Percentiles rank a stretch among this genome's conserved stretches.
Evolutionary conservation across 2,797 vertebrate species (phyloP).

Genomic region (Takifugu ocellatus): DNA sequence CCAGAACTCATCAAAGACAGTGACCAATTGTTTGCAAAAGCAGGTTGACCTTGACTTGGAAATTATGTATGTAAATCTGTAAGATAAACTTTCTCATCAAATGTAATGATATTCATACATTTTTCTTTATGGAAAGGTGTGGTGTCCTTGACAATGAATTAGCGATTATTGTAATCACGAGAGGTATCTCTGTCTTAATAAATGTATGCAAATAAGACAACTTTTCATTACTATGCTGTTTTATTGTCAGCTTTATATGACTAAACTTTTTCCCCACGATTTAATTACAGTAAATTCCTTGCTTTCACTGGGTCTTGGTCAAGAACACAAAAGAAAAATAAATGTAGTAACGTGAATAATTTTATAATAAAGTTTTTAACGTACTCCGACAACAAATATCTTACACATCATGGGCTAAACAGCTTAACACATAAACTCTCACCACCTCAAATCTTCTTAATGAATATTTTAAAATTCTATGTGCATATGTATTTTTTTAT

Average conservation of each 20-base stretch:
- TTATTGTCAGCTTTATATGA: neutral
- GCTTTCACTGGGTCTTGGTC: too few relatives aligned
- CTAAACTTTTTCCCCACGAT: neutral
- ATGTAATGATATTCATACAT: conserved; percentile 50
- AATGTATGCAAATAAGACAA: conserved; percentile 33
- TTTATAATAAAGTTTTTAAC: too few relatives aligned
- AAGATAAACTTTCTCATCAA: conserved; percentile 44
- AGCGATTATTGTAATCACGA: conserved; percentile 7
- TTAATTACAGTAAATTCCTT: too few relatives aligned
- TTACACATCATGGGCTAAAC: too few relatives aligned
- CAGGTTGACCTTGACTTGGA: conserved; percentile 45
- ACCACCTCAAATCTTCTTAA: too few relatives aligned
- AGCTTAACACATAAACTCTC: too few relatives aligned
- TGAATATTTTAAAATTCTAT: too few relatives aligned
- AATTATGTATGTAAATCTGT: conserved; percentile 36
- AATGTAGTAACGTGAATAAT: too few relatives aligned
- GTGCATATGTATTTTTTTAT: too few relatives aligned
- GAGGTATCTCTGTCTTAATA: conserved; percentile 39
- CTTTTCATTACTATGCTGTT: conserved; percentile 10
- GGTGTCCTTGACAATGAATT: conserved; percentile 48
- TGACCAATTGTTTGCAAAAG: conserved; percentile 5
- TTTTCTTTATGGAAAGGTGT: conserved; percentile 19
- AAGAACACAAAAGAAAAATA: too few relatives aligned
- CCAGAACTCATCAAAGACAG: neutral
- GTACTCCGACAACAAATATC: too few relatives aligned